Evolutionary conservation across 2,797 vertebrate genomes (phyloP).

Genomic region (Podarcis siculus): DNA sequence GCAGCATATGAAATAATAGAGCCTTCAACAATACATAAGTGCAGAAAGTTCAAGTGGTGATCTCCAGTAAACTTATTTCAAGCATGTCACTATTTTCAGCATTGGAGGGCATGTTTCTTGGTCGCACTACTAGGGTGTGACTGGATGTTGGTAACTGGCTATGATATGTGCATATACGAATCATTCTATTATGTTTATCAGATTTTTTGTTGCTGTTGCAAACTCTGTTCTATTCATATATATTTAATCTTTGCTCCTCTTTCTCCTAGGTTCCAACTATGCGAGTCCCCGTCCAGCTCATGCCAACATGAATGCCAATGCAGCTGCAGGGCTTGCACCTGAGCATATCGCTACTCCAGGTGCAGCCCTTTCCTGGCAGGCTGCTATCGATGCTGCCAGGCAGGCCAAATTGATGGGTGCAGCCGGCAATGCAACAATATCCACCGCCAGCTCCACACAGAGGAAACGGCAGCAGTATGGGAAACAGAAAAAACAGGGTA

Average conservation of each 20-base stretch:
- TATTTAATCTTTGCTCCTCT: neutral
- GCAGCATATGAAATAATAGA: neutral
- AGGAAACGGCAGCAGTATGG: slow-evolving; percentile 94
- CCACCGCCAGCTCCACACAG: slow-evolving; percentile 95
- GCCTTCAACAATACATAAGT: neutral
- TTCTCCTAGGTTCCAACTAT: slow-evolving; percentile 87
- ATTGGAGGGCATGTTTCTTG: neutral
- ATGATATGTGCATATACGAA: neutral
- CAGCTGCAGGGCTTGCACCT: slow-evolving; percentile 91
- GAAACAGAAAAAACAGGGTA: slow-evolving; percentile 97
- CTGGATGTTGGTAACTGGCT: neutral
- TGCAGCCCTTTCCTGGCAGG: slow-evolving; percentile 96
- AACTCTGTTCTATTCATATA: rapidly evolving
- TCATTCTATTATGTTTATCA: slow-evolving; percentile 3
- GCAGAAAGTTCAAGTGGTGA: neutral
- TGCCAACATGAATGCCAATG: slow-evolving; percentile 90
- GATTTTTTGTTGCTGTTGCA: neutral
- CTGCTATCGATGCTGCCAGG: slow-evolving; percentile 94
- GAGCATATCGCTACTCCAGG: slow-evolving; percentile 95
- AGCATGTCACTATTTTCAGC: neutral
- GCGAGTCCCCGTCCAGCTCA: slow-evolving; percentile 90
- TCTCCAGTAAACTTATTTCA: neutral
- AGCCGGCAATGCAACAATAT: slow-evolving; percentile 88
- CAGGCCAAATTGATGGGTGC: slow-evolving; percentile 98
- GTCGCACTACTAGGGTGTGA: neutral